A percentile compares a stretch with the other conserved stretches of the same genome.
Evolutionary conservation across 2,113 vertebrate species (phyloP).

Genomic region (Aramus guarauna): DNA sequence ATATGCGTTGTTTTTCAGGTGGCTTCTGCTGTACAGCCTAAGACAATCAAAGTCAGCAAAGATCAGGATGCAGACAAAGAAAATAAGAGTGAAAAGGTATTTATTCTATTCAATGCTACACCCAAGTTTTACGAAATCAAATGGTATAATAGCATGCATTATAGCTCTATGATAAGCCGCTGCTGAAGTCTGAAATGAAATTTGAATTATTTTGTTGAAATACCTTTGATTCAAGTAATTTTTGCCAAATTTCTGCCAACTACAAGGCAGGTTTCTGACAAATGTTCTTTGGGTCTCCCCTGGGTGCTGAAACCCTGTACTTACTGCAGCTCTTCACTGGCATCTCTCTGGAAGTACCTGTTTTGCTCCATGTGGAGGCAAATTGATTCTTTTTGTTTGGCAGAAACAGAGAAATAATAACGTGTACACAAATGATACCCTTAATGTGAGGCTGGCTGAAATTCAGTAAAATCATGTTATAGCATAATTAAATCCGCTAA

Average conservation of each 20-base stretch:
- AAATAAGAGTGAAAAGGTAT: conserved; percentile 69
- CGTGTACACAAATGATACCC: not conserved
- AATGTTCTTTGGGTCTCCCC: not conserved
- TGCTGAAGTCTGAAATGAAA: not conserved
- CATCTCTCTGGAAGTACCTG: not conserved
- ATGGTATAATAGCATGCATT: not conserved
- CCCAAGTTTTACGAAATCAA: not conserved
- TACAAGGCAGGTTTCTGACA: not conserved
- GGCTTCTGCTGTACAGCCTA: conserved; percentile 41
- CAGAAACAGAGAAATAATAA: not conserved
- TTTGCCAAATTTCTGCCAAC: conserved; percentile 34
- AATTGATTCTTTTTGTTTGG: conserved; percentile 13
- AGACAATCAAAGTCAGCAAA: conserved; percentile 40
- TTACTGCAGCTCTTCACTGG: not conserved
- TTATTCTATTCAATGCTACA: not conserved
- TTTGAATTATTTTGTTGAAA: conserved; percentile 35
- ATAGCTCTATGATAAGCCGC: not conserved
- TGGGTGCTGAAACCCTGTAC: conserved; percentile 35
- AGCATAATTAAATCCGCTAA: not conserved
- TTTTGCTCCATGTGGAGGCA: not conserved
- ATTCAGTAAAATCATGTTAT: not conserved
- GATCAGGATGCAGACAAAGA: conserved; percentile 40
- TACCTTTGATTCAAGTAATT: not conserved
- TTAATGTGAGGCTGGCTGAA: conserved; percentile 1
- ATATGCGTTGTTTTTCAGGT: conserved; percentile 41